Evolutionary conservation across 2,797 vertebrate species (phyloP), one percentile per base, ranked within the genome.

Genomic region (Sorex maritimensis): DNA sequence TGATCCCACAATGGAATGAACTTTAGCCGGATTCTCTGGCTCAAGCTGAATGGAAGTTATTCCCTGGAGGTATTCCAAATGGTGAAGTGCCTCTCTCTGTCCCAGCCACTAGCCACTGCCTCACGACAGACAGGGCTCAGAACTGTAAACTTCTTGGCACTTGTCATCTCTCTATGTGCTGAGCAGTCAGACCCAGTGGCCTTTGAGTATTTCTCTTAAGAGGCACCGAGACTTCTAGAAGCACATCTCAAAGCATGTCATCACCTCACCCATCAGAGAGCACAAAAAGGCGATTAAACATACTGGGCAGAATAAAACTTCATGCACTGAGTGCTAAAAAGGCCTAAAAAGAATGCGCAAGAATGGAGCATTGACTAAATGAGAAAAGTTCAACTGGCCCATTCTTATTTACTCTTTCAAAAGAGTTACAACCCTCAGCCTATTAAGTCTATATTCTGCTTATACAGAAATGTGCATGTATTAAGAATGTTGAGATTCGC

Each of bases 201-300:
- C 44, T n/a, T 26, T 21, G 41, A 4, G 1, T 19, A 86, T 6
- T 38, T 95, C 49, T 92, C 74, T 28, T 14, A 63, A 52, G 23
- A 75, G 23, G 9, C 23, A 4, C 8, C 49, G n/a, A 10, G 0
- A 41, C 10, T n/a, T 52, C 44, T 11, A 7, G 58, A 86, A 65
- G 10, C 0, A 26, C 77, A 44, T 24, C 13, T 26, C 44, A 74
- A 8, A 7, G n/a, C 1, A 0, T 0, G 7, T 10, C 23, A 1
- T 8, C 7, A 46, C 0, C 4, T 3, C 38, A 52, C 13, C 41
- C 49, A 52, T 58, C 52, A 46, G 34, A 69, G 55, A 74, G 86
- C 63, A 15, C 34, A 44, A 8, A 23, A 77, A 79, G 68, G 52
- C 15, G 3, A 26, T 28, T 4, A 23, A 26, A 71, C 58, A 46